phyloP scores from a whole-genome alignment of 2,888 invertebrate genomes.

The Sthenelais limicola region DNA sequence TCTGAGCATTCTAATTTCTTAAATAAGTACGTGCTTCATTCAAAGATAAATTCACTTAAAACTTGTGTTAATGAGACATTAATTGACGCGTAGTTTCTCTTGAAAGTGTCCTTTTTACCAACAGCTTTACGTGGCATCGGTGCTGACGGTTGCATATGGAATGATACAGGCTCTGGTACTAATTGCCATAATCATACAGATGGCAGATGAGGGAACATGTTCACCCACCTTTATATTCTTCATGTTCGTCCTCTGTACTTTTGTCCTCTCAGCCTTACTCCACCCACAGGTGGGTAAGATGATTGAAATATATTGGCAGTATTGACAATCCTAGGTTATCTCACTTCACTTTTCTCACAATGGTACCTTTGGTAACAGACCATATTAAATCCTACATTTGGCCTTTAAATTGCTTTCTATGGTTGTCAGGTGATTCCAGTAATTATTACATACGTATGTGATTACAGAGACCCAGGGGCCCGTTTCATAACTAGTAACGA shows the following conservation, averaged over 20 bases:
- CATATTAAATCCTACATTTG: no score
- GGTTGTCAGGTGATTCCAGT: no score
- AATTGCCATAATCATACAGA: slow-evolving; percentile 76
- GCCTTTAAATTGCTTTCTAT: no score
- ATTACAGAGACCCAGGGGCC: no score
- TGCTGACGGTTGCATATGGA: slow-evolving; percentile 57
- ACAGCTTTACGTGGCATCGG: slow-evolving; percentile 77
- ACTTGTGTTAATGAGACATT: neutral
- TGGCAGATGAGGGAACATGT: slow-evolving; percentile 87
- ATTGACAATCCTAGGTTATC: no score
- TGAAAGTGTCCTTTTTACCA: neutral
- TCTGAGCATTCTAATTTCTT: neutral
- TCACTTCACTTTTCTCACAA: no score
- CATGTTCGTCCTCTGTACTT: slow-evolving; percentile 82
- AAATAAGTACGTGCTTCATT: neutral
- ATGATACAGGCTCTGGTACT: slow-evolving; percentile 60
- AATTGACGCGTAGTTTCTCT: neutral
- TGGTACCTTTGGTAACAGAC: no score
- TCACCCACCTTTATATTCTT: slow-evolving; percentile 74
- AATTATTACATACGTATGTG: no score
- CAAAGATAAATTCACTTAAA: neutral
- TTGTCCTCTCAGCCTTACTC: slow-evolving; percentile 94
- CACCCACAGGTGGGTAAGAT: no score
- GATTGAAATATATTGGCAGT: no score
- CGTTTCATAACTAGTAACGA: no score